A percentile compares a stretch with the other conserved stretches of the same genome.
Conservation (phyloP, 1,140 invertebrate species). For the Heliconius himera region DNA sequence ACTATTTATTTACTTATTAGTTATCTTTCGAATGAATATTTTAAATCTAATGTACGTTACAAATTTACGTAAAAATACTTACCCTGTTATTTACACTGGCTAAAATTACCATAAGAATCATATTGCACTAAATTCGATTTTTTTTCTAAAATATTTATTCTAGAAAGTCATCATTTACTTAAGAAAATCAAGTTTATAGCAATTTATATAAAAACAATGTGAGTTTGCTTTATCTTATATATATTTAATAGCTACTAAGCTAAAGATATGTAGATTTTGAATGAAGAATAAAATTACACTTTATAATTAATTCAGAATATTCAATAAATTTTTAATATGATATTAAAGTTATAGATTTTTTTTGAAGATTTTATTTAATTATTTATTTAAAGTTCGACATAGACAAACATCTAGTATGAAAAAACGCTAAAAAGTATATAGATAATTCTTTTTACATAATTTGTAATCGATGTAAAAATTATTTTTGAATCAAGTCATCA, state of each 20-base stretch:
- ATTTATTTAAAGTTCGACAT: neutral
- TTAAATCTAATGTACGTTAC: too few relatives aligned
- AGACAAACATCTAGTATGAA: too few relatives aligned
- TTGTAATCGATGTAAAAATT: neutral
- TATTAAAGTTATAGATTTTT: too few relatives aligned
- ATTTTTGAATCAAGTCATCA: neutral
- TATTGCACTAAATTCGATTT: constrained; percentile 23
- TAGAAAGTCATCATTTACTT: too few relatives aligned
- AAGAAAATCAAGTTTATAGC: too few relatives aligned
- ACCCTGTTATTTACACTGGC: constrained; percentile 27
- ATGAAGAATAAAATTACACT: neutral
- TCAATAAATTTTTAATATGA: neutral
- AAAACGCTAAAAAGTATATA: too few relatives aligned
- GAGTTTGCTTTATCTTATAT: too few relatives aligned
- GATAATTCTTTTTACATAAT: too few relatives aligned
- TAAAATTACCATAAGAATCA: constrained; percentile 24
- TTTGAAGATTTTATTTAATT: neutral
- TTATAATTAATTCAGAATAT: neutral
- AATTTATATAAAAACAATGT: too few relatives aligned
- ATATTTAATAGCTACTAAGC: neutral
- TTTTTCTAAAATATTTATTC: too few relatives aligned
- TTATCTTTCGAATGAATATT: neutral
- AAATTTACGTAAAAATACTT: constrained; percentile 7
- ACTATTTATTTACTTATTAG: neutral
- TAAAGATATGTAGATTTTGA: neutral